Evolutionary conservation across 2,113 vertebrate genomes (phyloP), one percentile per base, ranked within the genome.

Genomic region (Lanius ludovicianus): DNA sequence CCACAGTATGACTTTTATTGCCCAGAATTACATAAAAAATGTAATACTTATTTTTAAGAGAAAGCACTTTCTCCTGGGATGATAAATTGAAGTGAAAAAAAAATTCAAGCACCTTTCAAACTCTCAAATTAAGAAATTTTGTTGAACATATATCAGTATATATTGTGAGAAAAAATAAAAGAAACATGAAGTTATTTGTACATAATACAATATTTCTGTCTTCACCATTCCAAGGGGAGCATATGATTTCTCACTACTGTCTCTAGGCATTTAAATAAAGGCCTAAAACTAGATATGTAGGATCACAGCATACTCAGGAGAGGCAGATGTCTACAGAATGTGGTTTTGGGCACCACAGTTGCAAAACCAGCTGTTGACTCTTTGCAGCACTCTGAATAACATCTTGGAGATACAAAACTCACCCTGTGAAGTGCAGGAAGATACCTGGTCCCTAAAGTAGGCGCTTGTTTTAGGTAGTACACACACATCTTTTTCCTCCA

Each of bases 21-120:
- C 89, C 90, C 33, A 68, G 42, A 96, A 97, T 92, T 87, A 71
- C 52, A 75, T n/a, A 41, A 68, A 59, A 91, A 62, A 41, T 11
- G 4, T n/a, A 46, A 62, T 70, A 52, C 44, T 83, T 97, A 63
- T 75, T 96, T 94, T 90, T 70, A 89, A 90, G 46, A 44, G 47
- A 91, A 91, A 84, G 28, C 9, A 85, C 44, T 69, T 77, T 73
- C 39, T 96, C 41, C 55, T 68, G 73, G 56, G 23, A 60, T 46
- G 88, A 91, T 93, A 82, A 74, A 78, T 60, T 80, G 69, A 90
- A 92, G 52, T 41, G 7, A 22, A 75, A 69, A 37, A 37, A 67
- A 87, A 55, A 44, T 7, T 62, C 25, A 42, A 77, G 5, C 2
- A 22, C 16, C 19, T 67, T 65, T 46, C 19, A 60, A 70, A 60